Percentiles rank a stretch among this genome's conserved stretches.
These are phyloP conservation scores for Corapipo altera DNA, from an alignment of 2,113 vertebrate genomes.

Conservation along the genomic window DNA sequence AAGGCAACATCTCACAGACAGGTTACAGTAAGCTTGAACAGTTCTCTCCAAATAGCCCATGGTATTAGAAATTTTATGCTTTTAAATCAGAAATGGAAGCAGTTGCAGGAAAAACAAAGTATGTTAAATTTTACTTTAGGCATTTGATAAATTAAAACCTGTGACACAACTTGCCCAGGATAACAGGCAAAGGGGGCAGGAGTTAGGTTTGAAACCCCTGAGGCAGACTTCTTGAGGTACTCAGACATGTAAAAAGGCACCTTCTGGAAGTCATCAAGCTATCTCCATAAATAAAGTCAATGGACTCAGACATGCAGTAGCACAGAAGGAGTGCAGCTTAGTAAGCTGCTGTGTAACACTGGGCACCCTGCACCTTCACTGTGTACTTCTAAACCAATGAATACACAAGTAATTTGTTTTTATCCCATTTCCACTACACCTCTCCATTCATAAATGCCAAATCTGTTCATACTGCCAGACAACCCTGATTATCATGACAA, in stretches of 20 bases:
- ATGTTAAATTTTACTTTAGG: neutral
- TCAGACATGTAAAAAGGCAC: slow-evolving; percentile 13
- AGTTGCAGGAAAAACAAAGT: neutral
- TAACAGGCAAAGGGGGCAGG: neutral
- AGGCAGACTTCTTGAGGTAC: neutral
- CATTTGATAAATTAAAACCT: neutral
- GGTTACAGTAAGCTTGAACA: neutral
- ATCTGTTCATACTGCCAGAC: neutral
- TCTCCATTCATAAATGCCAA: neutral
- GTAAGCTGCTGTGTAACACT: neutral
- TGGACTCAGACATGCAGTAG: neutral
- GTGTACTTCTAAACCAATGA: neutral
- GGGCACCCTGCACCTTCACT: neutral
- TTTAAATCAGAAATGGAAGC: neutral
- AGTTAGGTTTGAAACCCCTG: neutral
- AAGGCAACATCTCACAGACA: neutral
- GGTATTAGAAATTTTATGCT: neutral
- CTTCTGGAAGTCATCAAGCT: neutral
- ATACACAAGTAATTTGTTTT: neutral
- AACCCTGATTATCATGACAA: neutral
- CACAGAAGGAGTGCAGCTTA: neutral
- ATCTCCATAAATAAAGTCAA: neutral
- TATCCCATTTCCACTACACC: neutral
- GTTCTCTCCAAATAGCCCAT: neutral
- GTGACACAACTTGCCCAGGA: neutral